Conservation (phyloP, 2,797 vertebrate genomes). For the Dicrostonyx torquatus region DNA sequence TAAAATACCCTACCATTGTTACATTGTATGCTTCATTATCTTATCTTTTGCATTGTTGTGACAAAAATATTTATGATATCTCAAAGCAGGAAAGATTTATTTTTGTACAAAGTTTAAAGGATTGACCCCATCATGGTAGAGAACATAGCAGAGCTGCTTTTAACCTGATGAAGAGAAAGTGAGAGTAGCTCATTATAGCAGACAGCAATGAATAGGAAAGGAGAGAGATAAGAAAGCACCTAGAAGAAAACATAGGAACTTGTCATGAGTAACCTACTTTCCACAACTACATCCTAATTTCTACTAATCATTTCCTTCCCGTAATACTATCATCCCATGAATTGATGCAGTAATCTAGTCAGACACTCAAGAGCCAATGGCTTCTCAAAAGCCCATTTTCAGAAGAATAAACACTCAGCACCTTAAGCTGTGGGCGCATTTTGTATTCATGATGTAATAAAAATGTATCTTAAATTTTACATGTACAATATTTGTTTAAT, state of each 20-base stretch:
- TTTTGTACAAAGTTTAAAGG: not conserved
- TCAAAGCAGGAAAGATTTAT: not conserved
- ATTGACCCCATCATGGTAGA: not conserved
- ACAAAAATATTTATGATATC: not conserved
- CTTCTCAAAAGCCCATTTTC: not conserved
- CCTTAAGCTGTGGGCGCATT: not conserved
- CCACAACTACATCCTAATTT: not conserved
- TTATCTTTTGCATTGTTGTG: not conserved
- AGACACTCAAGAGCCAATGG: not conserved
- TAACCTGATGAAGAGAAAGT: not conserved
- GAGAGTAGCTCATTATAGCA: not conserved
- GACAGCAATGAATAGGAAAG: not conserved
- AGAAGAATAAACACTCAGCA: not conserved
- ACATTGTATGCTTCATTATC: not conserved
- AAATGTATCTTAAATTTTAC: not conserved
- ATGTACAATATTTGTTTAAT: not conserved
- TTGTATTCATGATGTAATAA: not conserved
- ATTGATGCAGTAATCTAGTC: not conserved
- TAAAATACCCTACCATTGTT: not conserved
- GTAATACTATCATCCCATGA: not conserved
- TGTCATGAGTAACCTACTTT: not conserved
- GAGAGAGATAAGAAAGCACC: not conserved
- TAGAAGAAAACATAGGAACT: not conserved
- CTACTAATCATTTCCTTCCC: not conserved
- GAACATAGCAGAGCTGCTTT: not conserved